Percentiles rank a stretch among this genome's conserved stretches.
These are phyloP conservation scores for Brevimyrus niger DNA, from an alignment of 2,113 vertebrate genomes.

Conservation along the genomic window DNA sequence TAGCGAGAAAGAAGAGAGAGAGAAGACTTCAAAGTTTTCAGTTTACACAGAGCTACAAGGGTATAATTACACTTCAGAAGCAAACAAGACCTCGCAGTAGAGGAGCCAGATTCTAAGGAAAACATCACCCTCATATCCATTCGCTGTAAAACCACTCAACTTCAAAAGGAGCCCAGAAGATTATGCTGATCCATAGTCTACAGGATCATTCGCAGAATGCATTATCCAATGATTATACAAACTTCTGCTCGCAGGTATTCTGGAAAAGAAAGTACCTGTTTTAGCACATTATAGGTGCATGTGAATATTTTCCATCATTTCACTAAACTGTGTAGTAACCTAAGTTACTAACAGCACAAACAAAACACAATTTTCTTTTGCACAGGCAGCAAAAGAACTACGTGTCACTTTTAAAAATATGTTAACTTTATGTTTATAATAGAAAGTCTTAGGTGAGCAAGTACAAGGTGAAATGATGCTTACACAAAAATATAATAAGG, in stretches of 20 bases:
- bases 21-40: slow-evolving; percentile 16
- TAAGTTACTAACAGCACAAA: not conserved
- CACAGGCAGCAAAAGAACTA: not conserved
- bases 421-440: not conserved
- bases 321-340: not conserved
- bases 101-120: slow-evolving; percentile 5
- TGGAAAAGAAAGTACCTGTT: not conserved
- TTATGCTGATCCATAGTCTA: not conserved
- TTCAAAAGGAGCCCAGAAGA: slow-evolving; percentile 14
- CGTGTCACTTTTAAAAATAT: not conserved
- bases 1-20: not conserved
- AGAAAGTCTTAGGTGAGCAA: not conserved
- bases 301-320: not conserved
- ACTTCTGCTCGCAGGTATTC: not conserved
- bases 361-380: too few species aligned
- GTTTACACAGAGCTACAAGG: slow-evolving; percentile 14
- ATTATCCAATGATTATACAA: not conserved
- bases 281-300: not conserved
- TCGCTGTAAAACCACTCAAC: not conserved
- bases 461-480: not conserved
- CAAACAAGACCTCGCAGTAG: slow-evolving; percentile 1
- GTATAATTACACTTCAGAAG: slow-evolving; percentile 25
- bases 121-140: not conserved
- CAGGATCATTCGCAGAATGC: not conserved
- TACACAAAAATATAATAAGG: not conserved